Base-by-base conservation (phyloP, 2,888 invertebrate species). In the Crepidodera aurea region DNA sequence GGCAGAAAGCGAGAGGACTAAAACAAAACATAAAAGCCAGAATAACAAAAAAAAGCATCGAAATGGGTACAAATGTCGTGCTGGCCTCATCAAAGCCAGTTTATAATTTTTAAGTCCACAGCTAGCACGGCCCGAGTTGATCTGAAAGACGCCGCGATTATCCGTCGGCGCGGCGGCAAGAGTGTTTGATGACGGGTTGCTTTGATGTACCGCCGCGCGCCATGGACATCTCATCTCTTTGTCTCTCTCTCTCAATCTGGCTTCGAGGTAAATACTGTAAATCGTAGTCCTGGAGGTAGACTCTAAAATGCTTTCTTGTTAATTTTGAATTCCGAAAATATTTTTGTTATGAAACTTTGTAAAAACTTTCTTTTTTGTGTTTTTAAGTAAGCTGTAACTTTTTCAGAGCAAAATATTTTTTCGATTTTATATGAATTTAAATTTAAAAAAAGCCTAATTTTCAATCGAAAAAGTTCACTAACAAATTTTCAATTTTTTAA, bases 61-160 rank as follows among this genome's bases (percentile, higher is more conserved):
- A 62, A 58, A 59, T 61, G 58, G 53, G 64, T 66, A 69, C 69
- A 68, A 68, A 68, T 69, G 70, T 71, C 69, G 68, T 64, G 65
- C 65, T 63, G 65, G 68, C 59, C 63, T 64, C 70, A 69, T 73
- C 72, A 73, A 72, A 73, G 72, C 72, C 62, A 69, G 68, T 73
- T 71, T 69, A 67, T 73, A 71, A 73, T 73, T 73, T 73, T 70
- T 71, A 73, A 73, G 70, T 71, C 68, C 57, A 61, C 51, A 63
- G 62, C 54, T 42, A 54, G 58, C 57, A 61, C 54, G 58, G 62
- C 54, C 57, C 37, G 54, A 62, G 58, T 51, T 51, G 64, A 59
- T 63, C 58, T 66, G 60, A 66, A 63, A 66, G 66, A 61, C 66
- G 62, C 66, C 65, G 65, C 65, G 57, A 57, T 57, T 46, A 62